Evolutionary conservation across 2,113 vertebrate species (phyloP).

Genomic region (Antechinus flavipes): DNA sequence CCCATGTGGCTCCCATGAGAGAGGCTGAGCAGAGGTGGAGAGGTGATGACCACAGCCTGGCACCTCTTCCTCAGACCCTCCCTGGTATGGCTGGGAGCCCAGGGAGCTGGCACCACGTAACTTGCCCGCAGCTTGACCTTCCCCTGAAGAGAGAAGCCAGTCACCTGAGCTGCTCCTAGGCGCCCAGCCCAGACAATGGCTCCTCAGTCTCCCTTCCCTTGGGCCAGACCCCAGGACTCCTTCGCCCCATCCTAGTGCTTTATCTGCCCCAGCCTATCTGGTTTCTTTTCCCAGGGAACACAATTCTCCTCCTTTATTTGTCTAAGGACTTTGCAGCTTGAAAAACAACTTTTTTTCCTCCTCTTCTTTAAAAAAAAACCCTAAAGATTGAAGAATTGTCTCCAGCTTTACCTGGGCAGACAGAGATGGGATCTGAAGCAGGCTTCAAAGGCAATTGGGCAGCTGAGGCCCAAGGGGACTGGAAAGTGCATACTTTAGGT

Average conservation of each 20-base stretch:
- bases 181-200: slow-evolving; percentile 13
- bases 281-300: slow-evolving; percentile 73
- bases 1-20: neutral
- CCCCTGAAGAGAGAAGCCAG: slow-evolving; percentile 47
- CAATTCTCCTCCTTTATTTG: slow-evolving; percentile 65
- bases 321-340: slow-evolving; percentile 69
- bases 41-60: neutral
- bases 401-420: neutral
- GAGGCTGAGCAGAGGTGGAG: neutral
- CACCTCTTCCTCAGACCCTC: neutral
- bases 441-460: neutral
- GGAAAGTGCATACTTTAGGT: neutral
- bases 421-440: neutral
- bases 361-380: slow-evolving; percentile 3
- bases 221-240: neutral
- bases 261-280: slow-evolving; percentile 40
- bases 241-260: neutral
- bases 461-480: neutral
- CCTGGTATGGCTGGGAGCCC: slow-evolving; percentile 40
- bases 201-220: slow-evolving; percentile 14
- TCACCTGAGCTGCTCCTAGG: slow-evolving; percentile 72
- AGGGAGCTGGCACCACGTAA: slow-evolving; percentile 29
- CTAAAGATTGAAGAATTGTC: neutral
- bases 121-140: neutral
- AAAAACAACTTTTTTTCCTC: slow-evolving; percentile 58